Base-by-base conservation (phyloP, 2,113 vertebrate genomes). In the Dunckerocampus dactyliophorus region DNA sequence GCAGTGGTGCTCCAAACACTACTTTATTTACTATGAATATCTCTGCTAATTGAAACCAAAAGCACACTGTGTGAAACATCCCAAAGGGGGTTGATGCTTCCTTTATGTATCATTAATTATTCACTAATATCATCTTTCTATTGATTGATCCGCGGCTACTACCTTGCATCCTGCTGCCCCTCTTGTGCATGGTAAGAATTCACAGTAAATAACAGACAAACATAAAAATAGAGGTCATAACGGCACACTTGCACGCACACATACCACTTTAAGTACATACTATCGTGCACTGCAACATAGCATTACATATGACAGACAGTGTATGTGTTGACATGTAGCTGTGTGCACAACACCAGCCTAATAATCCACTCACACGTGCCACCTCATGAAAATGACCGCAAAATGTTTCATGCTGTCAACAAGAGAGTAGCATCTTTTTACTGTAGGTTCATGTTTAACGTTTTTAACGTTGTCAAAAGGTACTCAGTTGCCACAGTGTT, bases 61-160 rank as follows among this genome's bases (percentile, higher is more conserved):
- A 48, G 64, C 16, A 4, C 42, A 69, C 42, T 19, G 10, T n/a
- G 20, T 54, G 55, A 74, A 56, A 64, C 69, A 83, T 71, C 69
- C 64, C 71, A 64, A 39, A 67, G 50, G 55, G 71, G 62, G 57
- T 52, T 39, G 54, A 56, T 50, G 45, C 69, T 71, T 63, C 48
- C 70, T 65, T 63, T 69, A 76, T 59, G 65, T 49, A 34, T 34
- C n/a, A 84, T 85, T 66, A 75, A 84, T 81, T 71, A 86, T 86
- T 85, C 69, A 83, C 56, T 57, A 31, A 43, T 62, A 69, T 79
- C 50, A 59, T 82, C 64, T 64, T 61, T 62, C 62, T 46, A 71
- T 68, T 76, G 72, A 85, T 68, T 76, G 72, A 85, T 67, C 61
- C 42, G 37, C 47, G 57, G 47, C 70, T 74, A 61, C 59, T 72